Base-by-base conservation (phyloP, 2,797 vertebrate genomes). In the Danionella dracula region DNA sequence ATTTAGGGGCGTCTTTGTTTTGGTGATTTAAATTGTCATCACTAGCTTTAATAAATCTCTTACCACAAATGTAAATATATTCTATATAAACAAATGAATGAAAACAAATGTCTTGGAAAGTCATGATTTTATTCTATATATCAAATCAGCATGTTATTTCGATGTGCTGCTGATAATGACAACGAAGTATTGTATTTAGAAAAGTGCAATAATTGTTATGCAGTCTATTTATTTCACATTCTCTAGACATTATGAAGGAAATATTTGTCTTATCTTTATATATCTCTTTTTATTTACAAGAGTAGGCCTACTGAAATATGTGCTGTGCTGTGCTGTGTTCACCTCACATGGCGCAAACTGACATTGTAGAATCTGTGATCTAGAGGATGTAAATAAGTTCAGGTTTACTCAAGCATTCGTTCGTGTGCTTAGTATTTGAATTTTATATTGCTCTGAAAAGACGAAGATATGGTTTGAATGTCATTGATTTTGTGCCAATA, bases 401-500 rank as follows among this genome's bases (percentile, higher is more conserved):
- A 44, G 51, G 64, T 44, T 53, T 42, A 19, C 51, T 61, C 9
- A 55, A 65, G 35, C 23, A 56, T 16, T 7, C 4, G 31, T 16
- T 21, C 20, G 60, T 60, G 37, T 44, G 15, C 21, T 29, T 57
- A 40, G 34, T 50, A 35, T 21, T 20, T 7, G n/a, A 32, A 1
- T 20, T 7, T 31, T 4, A 44, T 38, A 19, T 6, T 35, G 32
- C 23, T 50, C 35, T 7, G 23, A 49, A 48, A 58, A 45, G 11
- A 21, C 23, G 12, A n/a, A n/a, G 29, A 27, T 16, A 11, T 44
- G 49, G 41, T 38, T 51, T 53, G 21, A 59, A 63, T 37, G 35
- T 23, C 45, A 58, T 35, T 42, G 19, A 49, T 32, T 66, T 72
- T 63, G 70, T 73, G 73, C 70, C 76, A 73, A 69, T 46, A 45